Evolutionary conservation across 2,113 vertebrate genomes (phyloP), one percentile per base, ranked within the genome.

Genomic region (Myotis brandtii): DNA sequence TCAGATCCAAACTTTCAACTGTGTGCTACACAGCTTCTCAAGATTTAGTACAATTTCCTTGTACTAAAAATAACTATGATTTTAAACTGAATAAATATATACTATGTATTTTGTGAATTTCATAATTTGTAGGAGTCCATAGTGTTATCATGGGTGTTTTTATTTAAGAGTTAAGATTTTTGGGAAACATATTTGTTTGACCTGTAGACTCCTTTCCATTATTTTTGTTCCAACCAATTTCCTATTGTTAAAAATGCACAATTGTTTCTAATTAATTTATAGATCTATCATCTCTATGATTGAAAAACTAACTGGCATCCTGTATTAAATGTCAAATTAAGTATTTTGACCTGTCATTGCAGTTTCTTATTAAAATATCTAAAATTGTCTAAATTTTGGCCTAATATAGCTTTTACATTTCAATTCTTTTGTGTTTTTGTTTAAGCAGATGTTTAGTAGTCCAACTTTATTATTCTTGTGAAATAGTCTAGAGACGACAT

Each of bases 321-420:
- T 91, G 2, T 59, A 85, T 91, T 95, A 62, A 64, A 56, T 86
- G 93, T 92, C 70, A 66, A 90, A 23, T 27, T 81, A 84, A 90
- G 13, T 77, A 82, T 93, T 86, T 91, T 86, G 25, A 87, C 5
- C 84, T 75, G 21, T 4, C 18, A 72, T 48, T 80, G 16, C 0
- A 79, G 9, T 40, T 85, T 88, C 62, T 87, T 85, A 52, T 67
- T 82, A 91, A 83, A 94, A 85, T 93, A 91, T 59, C 20, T 80
- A 43, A 77, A 94, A 18, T 34, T 69, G 85, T 48, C 43, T 76
- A 64, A 34, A 69, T 94, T 87, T 94, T 80, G 32, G 21, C 16
- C 8, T 91, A 64, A 54, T n/a, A 30, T 1, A 73, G 16, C 8
- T 21, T 92, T 76, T 85, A 52, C 43, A 37, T 89, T 95, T 87